Base-by-base conservation (phyloP, 2,888 invertebrate genomes). In the Drosophila anceps region DNA sequence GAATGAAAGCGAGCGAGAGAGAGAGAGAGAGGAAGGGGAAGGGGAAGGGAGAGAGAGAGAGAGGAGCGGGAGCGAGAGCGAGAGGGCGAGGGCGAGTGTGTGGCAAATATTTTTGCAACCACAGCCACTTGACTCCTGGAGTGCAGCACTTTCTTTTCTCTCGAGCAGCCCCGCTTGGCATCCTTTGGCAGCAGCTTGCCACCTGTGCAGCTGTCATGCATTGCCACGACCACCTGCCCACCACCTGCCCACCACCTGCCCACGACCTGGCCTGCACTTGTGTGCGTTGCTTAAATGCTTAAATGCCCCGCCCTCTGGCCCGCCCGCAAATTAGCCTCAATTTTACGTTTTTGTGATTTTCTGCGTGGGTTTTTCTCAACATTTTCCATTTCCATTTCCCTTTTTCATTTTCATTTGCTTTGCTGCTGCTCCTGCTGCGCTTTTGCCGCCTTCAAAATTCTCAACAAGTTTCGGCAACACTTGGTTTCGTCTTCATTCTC, bases 121-220 rank as follows among this genome's bases (percentile, higher is more conserved):
- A 85, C 81, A 88, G 85, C 69, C 81, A 84, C 90, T 90, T 90
- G 90, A 90, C 90, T 90, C 83, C 86, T 90, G 75, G 70, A 90
- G 90, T 90, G 67, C 67, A 80, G 69, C 90, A 77, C 83, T 88
- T 88, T 74, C 77, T 81, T 79, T 31, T 43, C 46, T 43, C 46
- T 58, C 39, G 41, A 35, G 43, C 65, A 62, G 59, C 24, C 24
- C 35, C 54, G 46, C 46, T 20, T 50, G 57, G 37, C 57, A 69
- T 64, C 39, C 63, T 58, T 53, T 68, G 63, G 37, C 62, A 20
- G 18, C 48, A 29, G 53, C 53, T 59, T 62, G 63, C 62, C 79
- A 77, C 76, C 76, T 73, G 67, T 61, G 62, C 66, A 59, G 48
- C 62, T 50, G 41, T 41, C 39, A 33, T 44, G 43, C n/a, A 12